phyloP scores from a whole-genome alignment of 2,888 invertebrate genomes.

The Glaucopsyche alexis region DNA sequence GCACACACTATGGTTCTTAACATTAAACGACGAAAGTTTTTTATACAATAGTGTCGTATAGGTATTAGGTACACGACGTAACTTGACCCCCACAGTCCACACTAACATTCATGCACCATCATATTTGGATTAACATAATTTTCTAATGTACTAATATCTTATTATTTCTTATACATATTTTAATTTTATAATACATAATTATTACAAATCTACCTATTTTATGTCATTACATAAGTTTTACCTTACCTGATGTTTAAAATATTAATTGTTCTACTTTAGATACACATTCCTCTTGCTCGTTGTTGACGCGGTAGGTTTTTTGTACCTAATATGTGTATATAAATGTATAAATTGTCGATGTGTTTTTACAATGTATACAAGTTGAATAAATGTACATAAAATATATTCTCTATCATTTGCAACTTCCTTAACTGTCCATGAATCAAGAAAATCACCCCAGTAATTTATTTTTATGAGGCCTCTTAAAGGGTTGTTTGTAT shows the following conservation, averaged over 20 bases:
- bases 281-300: conserved; percentile 63
- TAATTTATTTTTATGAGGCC: conserved; percentile 25
- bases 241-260: not conserved
- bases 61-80: no score
- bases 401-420: conserved; percentile 43
- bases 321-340: conserved; percentile 51
- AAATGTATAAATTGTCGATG: conserved; percentile 62
- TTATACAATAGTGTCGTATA: no score
- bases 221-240: not conserved
- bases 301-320: conserved; percentile 40
- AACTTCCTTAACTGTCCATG: conserved; percentile 22
- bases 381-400: conserved; percentile 75
- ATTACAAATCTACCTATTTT: no score
- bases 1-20: no score
- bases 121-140: no score
- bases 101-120: no score
- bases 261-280: conserved; percentile 39
- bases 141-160: no score
- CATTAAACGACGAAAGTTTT: no score
- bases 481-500: conserved; percentile 22
- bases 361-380: conserved; percentile 70
- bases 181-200: no score
- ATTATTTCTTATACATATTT: no score
- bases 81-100: no score
- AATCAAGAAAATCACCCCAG: not conserved